Base-by-base conservation (phyloP, 2,888 invertebrate genomes). In the Ctena decussata region DNA sequence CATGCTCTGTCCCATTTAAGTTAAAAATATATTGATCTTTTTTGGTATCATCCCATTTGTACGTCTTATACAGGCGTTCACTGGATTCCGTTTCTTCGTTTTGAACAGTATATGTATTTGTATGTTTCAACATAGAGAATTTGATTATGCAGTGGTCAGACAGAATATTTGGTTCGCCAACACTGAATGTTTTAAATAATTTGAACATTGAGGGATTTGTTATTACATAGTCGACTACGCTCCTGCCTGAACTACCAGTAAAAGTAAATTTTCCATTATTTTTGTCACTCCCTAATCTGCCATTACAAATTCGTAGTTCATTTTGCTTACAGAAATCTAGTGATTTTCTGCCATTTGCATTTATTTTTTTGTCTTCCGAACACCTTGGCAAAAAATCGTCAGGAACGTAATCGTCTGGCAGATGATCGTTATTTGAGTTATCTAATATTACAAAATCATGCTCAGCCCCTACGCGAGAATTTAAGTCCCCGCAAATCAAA, bases 221-320 rank as follows among this genome's bases (percentile, higher is more conserved):
- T 60, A 60, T 60, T 60, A 60, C 60, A 60, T 60, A 60, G 18
- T 60, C 60, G 8, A 60, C 60, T 60, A 60, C 27, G 60, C 60
- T 60, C 30, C 21, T 60, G 60, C 60, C 60, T 27, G 60, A 11
- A 18, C 60, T 30, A 18, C 60, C 60, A 24, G 8, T 60, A 30
- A 60, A 60, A 60, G 60, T 60, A 60, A 24, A 60, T 60, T 60
- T 60, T 6, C 60, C 60, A 60, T 5, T 11, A 60, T 60, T 27
- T 60, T 18, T 60, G 18, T 60, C 60, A 1, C 27, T 30, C 6
- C 60, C 60, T 60, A 60, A 3, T 60, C 60, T 60, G 8, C 60
- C 60, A 27, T 60, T 60, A 60, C 60, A 60, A 60, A 60, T 60
- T 30, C 60, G 60, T 5, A 60, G 30, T 6, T 30, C 60, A 30